Base-by-base conservation (phyloP, 2,113 vertebrate species). In the Bos indicus region DNA sequence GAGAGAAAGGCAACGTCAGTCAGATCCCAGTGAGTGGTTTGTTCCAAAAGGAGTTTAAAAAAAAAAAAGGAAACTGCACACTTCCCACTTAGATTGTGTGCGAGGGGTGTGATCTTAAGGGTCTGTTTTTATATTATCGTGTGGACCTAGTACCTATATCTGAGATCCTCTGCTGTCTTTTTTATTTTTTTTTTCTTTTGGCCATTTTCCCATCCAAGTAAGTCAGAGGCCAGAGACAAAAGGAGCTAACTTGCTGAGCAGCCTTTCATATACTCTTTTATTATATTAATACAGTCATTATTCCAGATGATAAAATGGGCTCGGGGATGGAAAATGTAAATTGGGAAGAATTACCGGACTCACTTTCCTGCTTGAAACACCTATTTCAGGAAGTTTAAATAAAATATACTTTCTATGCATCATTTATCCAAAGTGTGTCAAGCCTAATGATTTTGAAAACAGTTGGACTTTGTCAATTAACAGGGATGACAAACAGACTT, bases 201-300 rank as follows among this genome's bases (percentile, higher is more conserved):
- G 89, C 84, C 71, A 64, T 90, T 46, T 97, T 97, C 97, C 95
- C 92, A 97, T 97, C 96, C 98, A 99, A 99, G 95, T 98, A 85
- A 98, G 98, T 93, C 98, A 99, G 98, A 98, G 97, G 98, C 93
- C 98, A 98, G 97, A 98, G 95, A 97, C 94, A 98, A 98, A 98
- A 97, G 95, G 71, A 98, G 96, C 60, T 97, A 57, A 82, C 33
- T 97, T 96, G 23, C 43, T 91, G 90, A 60, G 52, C 56, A 92
- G 26, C 2, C 57, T 33, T 13, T 95, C 83, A 94, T 74, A 83
- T 92, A 92, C 84, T 84, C 64, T 91, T 81, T 84, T 93, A 51
- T 13, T n/a, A 21, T 46, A 67, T 67, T 67, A 67, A 67, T n/a
- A 71, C 30, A 97, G 93, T 43, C 51, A 19, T 88, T 86, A 92